These are phyloP conservation scores for Australoheros facetus DNA, from an alignment of 2,797 vertebrate species.

Conservation along the genomic window DNA sequence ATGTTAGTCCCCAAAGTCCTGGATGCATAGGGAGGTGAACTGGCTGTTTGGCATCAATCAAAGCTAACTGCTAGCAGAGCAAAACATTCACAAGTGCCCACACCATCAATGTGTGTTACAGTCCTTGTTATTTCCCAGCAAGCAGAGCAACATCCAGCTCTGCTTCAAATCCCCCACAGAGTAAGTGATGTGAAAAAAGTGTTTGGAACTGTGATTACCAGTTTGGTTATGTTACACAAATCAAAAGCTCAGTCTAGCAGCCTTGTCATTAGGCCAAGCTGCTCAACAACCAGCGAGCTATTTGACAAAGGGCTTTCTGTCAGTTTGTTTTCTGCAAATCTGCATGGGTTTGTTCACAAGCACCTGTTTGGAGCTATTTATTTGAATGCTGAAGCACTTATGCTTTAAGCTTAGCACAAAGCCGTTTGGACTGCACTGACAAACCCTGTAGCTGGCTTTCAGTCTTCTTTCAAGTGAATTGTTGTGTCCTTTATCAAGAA, in stretches of 20 bases:
- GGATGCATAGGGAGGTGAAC: background rate
- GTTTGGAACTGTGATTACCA: conserved; percentile 17
- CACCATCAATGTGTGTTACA: background rate
- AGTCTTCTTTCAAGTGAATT: background rate
- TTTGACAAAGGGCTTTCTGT: conserved; percentile 20
- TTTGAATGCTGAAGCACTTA: background rate
- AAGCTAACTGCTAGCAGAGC: background rate
- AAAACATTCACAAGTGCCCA: background rate
- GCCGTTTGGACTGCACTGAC: background rate
- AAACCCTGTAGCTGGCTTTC: background rate
- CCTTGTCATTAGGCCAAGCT: conserved; percentile 11
- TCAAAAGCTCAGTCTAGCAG: background rate
- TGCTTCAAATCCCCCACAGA: conserved; percentile 3
- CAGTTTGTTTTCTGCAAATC: conserved; percentile 16
- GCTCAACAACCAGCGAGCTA: background rate
- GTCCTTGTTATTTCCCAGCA: background rate
- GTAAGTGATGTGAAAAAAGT: conserved; percentile 2
- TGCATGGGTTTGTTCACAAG: background rate
- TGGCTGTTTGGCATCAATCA: background rate
- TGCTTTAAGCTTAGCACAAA: background rate
- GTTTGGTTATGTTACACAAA: background rate
- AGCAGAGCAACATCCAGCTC: background rate
- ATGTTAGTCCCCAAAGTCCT: background rate
- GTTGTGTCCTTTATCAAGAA: background rate
- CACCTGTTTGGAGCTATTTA: conserved; percentile 8